Evolutionary conservation across 1,140 invertebrate species (phyloP).

Genomic region (Asobara japonica): DNA sequence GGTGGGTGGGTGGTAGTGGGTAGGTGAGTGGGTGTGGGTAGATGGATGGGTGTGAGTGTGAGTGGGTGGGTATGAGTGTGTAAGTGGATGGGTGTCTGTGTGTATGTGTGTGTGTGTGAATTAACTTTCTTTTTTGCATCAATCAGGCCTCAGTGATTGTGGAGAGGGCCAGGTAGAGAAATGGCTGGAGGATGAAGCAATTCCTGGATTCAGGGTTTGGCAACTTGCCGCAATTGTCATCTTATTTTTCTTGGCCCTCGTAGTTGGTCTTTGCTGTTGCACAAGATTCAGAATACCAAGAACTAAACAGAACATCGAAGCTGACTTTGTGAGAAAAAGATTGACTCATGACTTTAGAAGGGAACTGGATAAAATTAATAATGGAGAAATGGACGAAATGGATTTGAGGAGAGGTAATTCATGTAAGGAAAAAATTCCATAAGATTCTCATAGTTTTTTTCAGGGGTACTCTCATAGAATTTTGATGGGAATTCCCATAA

Average conservation of each 20-base stretch:
- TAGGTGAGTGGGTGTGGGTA: no score
- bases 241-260: conserved; percentile 55
- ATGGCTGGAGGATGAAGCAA: conserved; percentile 56
- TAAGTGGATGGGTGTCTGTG: no score
- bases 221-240: conserved; percentile 58
- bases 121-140: no score
- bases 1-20: no score
- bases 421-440: not conserved
- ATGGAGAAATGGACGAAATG: conserved; percentile 87
- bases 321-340: conserved; percentile 85
- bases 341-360: conserved; percentile 84
- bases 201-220: conserved; percentile 60
- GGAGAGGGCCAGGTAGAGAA: conserved; percentile 45
- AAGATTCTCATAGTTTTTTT: no score
- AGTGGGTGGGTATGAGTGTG: no score
- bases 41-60: no score
- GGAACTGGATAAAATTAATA: conserved; percentile 81
- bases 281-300: conserved; percentile 86
- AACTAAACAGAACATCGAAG: conserved; percentile 93
- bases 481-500: no score
- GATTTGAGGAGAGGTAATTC: conserved; percentile 79
- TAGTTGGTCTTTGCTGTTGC: conserved; percentile 86
- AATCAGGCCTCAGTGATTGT: conserved; percentile 44
- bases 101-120: no score
- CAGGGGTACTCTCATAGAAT: no score